phyloP scores from a whole-genome alignment of 2,797 vertebrate genomes.

The Hipposideros larvatus region DNA sequence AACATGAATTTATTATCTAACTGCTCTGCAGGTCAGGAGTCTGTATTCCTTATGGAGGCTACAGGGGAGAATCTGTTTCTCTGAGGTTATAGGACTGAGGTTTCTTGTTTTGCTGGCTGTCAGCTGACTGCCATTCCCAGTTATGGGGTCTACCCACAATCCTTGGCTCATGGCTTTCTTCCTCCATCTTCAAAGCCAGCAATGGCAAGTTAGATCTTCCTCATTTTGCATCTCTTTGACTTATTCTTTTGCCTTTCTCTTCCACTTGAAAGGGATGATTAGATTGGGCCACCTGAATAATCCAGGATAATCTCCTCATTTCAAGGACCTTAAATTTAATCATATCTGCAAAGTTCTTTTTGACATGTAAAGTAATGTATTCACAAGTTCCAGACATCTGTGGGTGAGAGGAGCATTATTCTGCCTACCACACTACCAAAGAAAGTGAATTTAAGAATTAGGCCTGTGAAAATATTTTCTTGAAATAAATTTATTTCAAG shows the following conservation, averaged over 20 bases:
- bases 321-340: neutral
- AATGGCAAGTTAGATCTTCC: neutral
- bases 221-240: neutral
- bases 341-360: neutral
- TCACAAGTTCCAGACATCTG: neutral
- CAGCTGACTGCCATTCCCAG: neutral
- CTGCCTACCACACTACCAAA: neutral
- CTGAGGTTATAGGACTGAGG: neutral
- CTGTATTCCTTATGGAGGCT: neutral
- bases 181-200: neutral
- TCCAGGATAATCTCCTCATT: neutral
- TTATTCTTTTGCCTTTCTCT: neutral
- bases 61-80: neutral
- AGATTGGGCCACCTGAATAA: neutral
- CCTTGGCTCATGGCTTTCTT: neutral
- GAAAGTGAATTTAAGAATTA: constrained; percentile 27
- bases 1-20: neutral
- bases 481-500: neutral
- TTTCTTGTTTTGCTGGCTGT: neutral
- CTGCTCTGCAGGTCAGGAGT: neutral
- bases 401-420: neutral
- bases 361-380: neutral
- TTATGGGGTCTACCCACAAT: neutral
- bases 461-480: neutral
- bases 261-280: neutral